Base-by-base conservation (phyloP, 2,113 vertebrate genomes). In the Pseudonaja textilis region DNA sequence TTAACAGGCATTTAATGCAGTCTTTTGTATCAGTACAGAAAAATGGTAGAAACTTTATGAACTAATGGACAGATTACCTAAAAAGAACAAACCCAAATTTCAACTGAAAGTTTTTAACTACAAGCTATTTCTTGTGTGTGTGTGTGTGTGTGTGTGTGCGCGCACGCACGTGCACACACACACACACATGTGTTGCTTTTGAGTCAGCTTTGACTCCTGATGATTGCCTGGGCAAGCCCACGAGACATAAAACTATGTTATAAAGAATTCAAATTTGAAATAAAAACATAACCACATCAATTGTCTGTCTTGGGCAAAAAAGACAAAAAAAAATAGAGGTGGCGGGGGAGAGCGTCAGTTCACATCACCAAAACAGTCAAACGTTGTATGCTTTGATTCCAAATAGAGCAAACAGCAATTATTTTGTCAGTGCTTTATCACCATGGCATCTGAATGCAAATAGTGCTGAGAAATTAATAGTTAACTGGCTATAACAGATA, bases 401-500 rank as follows among this genome's bases (percentile, higher is more conserved):
- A 94, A n/a, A 87, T 92, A 56, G 89, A 91, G 85, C 74, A 92
- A 54, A 91, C 74, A 96, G 90, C 88, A 92, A 39, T 1, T 87
- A 85, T 69, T 92, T 92, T 90, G 95, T 88, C 94, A 96, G 92
- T 96, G 97, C 97, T 96, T 95, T 97, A 98, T 97, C 97, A 97
- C 61, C 92, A 94, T 74, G 42, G 93, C 94, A 90, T 95, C 94
- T 29, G 91, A 96, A 96, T 95, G 95, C 88, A 4, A 92, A 64
- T 86, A 85, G 93, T 96, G 56, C 52, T 94, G 23, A 61, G 87
- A 95, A 92, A 96, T 94, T 93, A 97, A 98, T 96, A 89, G 97
- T 97, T 97, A 96, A 97, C 94, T 85, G 57, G 10, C 5, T 9
- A 69, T 0, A 88, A 0, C 39, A 34, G 5, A 23, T 91, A 85